phyloP scores from a whole-genome alignment of 2,797 vertebrate genomes.

The Eurystomus glaucurus region DNA sequence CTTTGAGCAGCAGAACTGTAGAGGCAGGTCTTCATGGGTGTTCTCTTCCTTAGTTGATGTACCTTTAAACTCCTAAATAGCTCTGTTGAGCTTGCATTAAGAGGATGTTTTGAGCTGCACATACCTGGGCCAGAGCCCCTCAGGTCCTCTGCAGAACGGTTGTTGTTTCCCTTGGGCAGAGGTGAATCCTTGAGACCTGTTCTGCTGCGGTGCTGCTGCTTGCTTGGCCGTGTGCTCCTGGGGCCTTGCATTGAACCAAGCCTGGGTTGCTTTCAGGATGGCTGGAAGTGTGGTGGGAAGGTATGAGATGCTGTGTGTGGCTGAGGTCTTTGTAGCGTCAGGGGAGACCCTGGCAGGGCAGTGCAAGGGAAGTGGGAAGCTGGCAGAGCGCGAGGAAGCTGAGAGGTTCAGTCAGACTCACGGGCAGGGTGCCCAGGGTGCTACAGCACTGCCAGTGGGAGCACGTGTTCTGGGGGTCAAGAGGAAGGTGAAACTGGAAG shows the following conservation, averaged over 20 bases:
- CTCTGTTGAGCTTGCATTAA: background rate
- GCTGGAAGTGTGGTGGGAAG: background rate
- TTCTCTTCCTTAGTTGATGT: background rate
- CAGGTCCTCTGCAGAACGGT: background rate
- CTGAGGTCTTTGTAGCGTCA: background rate
- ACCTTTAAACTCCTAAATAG: background rate
- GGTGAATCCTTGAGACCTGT: background rate
- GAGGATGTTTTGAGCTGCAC: background rate
- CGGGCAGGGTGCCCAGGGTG: accelerated
- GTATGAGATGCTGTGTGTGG: background rate
- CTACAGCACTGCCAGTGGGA: background rate
- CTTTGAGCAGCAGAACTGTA: background rate
- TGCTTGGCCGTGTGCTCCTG: background rate
- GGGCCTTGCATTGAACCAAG: background rate
- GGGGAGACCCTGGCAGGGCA: background rate
- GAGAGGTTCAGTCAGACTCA: background rate
- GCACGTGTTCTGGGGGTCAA: background rate
- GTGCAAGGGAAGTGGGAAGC: background rate
- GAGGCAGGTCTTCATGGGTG: background rate
- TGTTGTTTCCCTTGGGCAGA: background rate
- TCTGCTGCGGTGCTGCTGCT: background rate
- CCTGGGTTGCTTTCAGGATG: background rate
- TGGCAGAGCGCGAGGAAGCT: background rate
- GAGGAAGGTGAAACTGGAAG: background rate
- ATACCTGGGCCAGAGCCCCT: background rate